Conservation (phyloP, 2,888 invertebrate genomes). For the Cryptocephalus primarius region DNA sequence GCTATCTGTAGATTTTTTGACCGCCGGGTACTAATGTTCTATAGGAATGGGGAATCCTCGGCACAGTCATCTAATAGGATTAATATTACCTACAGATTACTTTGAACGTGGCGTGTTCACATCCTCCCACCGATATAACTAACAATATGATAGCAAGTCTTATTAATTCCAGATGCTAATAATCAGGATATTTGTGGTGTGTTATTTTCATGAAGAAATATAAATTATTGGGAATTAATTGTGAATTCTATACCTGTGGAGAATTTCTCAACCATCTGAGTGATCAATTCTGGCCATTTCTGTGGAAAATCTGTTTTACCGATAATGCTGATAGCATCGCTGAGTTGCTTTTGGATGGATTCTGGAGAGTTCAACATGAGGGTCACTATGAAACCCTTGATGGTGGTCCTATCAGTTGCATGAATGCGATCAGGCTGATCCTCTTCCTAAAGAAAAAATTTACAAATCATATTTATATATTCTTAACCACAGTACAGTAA, state of each 20-base stretch:
- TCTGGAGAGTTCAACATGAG: slow-evolving; percentile 89
- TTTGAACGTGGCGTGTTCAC: too few species aligned
- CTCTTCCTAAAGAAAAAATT: slow-evolving; percentile 41
- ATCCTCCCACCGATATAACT: too few species aligned
- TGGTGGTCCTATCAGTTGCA: slow-evolving; percentile 61
- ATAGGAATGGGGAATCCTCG: too few species aligned
- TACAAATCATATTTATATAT: too few species aligned
- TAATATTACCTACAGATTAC: too few species aligned
- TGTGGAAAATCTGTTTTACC: slow-evolving; percentile 95
- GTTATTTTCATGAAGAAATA: slow-evolving; percentile 3
- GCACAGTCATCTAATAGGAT: too few species aligned
- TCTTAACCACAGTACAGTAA: neutral
- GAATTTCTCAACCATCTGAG: slow-evolving; percentile 90
- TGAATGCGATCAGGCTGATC: slow-evolving; percentile 73
- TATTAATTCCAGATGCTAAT: too few species aligned
- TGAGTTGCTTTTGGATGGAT: slow-evolving; percentile 84
- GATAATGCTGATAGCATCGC: slow-evolving; percentile 91
- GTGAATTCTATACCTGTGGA: slow-evolving; percentile 45
- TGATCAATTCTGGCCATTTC: slow-evolving; percentile 89
- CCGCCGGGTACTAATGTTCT: too few species aligned
- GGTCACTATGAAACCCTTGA: slow-evolving; percentile 79
- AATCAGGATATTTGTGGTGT: too few species aligned
- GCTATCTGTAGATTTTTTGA: too few species aligned
- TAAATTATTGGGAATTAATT: neutral
- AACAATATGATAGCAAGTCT: too few species aligned